A percentile compares a stretch with the other conserved stretches of the same genome.
phyloP scores from a whole-genome alignment of 2,113 vertebrate species.

The Caracal caracal region DNA sequence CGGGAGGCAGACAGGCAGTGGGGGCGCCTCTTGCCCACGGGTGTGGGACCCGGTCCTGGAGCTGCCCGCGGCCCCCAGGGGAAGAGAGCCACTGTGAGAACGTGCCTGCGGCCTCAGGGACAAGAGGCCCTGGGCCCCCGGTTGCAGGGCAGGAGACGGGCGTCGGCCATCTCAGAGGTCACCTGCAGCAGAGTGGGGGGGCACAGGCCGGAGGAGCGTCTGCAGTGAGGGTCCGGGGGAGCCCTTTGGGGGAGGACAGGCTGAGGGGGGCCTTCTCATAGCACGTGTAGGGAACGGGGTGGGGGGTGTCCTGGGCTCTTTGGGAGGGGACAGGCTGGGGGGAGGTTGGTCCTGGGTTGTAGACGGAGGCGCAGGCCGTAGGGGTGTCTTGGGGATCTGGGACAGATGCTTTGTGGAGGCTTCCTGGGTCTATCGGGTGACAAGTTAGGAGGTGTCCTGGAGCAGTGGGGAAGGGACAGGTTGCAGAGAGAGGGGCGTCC shows the following conservation, averaged over 20 bases:
- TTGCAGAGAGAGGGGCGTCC: background rate
- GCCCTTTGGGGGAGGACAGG: conserved; percentile 14
- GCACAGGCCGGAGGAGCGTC: background rate
- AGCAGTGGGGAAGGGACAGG: background rate
- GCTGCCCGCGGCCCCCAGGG: background rate
- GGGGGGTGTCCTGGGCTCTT: conserved; percentile 48
- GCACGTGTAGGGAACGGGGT: background rate
- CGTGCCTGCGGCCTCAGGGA: background rate
- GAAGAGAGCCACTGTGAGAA: background rate
- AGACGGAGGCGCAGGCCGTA: background rate
- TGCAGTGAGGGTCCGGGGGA: background rate
- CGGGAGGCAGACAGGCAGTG: background rate
- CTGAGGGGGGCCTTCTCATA: background rate
- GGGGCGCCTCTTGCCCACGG: background rate
- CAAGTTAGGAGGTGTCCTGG: background rate
- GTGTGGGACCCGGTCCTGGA: background rate
- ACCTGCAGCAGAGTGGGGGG: background rate
- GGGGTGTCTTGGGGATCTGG: background rate
- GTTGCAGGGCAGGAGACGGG: background rate
- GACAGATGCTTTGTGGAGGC: background rate
- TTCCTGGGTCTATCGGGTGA: background rate
- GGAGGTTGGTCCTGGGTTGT: conserved; percentile 24
- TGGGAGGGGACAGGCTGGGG: conserved; percentile 56
- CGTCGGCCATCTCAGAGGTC: background rate
- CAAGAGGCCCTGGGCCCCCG: background rate